Evolutionary conservation across 2,797 vertebrate species (phyloP).

Genomic region (Pteronotus mesoamericanus): DNA sequence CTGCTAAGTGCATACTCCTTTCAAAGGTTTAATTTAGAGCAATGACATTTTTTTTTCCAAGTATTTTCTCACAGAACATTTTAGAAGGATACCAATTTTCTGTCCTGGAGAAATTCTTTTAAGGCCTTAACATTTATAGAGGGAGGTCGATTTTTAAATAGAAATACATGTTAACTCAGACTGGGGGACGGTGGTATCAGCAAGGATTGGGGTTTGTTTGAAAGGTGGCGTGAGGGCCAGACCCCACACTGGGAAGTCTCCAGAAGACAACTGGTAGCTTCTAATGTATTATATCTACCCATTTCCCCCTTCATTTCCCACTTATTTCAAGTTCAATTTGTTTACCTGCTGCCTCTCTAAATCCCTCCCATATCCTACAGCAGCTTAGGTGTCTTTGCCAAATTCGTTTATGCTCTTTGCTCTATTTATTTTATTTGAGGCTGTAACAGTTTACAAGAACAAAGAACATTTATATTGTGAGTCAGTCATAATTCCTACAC

Average conservation of each 20-base stretch:
- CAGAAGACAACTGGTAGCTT: not conserved
- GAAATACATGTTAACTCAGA: not conserved
- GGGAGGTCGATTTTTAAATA: not conserved
- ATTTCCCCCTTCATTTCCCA: not conserved
- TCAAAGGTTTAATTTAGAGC: slow-evolving; percentile 17
- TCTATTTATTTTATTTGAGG: not conserved
- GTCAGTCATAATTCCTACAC: not conserved
- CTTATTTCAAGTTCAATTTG: not conserved
- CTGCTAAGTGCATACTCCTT: not conserved
- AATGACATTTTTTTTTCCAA: not conserved
- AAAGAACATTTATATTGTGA: not conserved
- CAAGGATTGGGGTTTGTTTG: not conserved
- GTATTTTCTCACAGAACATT: not conserved
- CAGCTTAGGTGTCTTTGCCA: not conserved
- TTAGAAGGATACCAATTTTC: not conserved
- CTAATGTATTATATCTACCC: not conserved
- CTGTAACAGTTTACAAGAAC: not conserved
- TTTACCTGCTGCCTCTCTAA: not conserved
- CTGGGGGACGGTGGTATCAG: not conserved
- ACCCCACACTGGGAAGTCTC: not conserved
- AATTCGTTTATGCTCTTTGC: not conserved
- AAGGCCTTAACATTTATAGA: not conserved
- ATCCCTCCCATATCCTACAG: not conserved
- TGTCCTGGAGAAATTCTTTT: not conserved
- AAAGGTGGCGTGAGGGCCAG: not conserved